phyloP scores from a whole-genome alignment of 2,113 vertebrate genomes.

The Vulpes lagopus region DNA sequence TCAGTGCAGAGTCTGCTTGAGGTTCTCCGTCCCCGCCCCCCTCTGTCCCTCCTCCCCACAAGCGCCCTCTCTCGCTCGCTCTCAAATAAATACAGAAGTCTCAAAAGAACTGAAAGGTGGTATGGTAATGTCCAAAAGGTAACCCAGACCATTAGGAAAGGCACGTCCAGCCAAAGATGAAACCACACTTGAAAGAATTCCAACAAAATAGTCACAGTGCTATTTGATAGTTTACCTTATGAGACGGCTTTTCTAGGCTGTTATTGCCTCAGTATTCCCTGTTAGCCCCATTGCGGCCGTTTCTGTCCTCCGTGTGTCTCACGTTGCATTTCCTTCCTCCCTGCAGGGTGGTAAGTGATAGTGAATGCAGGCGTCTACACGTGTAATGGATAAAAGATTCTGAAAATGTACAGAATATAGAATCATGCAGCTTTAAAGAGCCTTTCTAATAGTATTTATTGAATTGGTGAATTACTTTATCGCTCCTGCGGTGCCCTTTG shows the following conservation, averaged over 20 bases:
- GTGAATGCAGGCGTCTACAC: not conserved
- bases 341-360: not conserved
- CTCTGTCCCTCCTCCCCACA: not conserved
- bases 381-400: conserved; percentile 4
- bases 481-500: not conserved
- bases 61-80: not conserved
- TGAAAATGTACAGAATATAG: not conserved
- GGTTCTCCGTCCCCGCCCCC: not conserved
- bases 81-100: not conserved
- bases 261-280: not conserved
- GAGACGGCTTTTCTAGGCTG: not conserved
- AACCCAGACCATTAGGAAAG: not conserved
- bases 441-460: conserved; percentile 3
- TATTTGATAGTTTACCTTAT: not conserved
- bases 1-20: no score
- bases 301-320: not conserved
- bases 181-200: conserved; percentile 32
- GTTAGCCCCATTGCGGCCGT: not conserved
- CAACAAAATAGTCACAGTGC: conserved; percentile 21
- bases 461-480: not conserved
- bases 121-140: not conserved
- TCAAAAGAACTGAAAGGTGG: not conserved
- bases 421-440: not conserved
- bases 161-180: not conserved
- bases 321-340: not conserved